A percentile compares a stretch with the other conserved stretches of the same genome.
These are phyloP conservation scores for Trachymyrmex septentrionalis DNA, from an alignment of 1,140 invertebrate genomes.

Conservation along the genomic window DNA sequence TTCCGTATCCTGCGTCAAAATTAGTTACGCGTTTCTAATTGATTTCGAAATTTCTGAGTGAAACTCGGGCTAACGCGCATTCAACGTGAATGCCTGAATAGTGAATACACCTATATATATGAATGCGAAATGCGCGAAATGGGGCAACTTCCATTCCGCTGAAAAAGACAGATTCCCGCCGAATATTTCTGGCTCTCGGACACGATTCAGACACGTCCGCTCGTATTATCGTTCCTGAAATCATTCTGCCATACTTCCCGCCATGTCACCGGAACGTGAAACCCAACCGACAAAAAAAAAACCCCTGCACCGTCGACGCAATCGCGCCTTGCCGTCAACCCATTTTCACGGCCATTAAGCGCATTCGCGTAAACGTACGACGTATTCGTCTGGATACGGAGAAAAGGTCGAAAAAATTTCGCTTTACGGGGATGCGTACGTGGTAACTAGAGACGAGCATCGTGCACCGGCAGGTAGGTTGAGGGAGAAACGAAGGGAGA, in stretches of 20 bases:
- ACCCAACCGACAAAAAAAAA: constrained; percentile 34
- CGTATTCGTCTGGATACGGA: neutral
- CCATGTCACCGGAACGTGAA: constrained; percentile 28
- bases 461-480: constrained; percentile 20
- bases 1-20: neutral
- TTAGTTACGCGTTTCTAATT: constrained; percentile 55
- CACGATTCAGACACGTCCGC: constrained; percentile 43
- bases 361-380: constrained; percentile 54
- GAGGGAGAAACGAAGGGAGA: constrained; percentile 23
- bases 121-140: constrained; percentile 1
- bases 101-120: neutral
- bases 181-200: constrained; percentile 26
- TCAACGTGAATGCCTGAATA: neutral
- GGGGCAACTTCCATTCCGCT: neutral
- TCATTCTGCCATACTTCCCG: constrained; percentile 32
- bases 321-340: constrained; percentile 53
- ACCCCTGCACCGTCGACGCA: constrained; percentile 12
- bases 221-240: constrained; percentile 46
- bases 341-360: constrained; percentile 52
- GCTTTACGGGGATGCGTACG: constrained; percentile 23
- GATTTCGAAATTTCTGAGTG: constrained; percentile 46
- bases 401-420: constrained; percentile 40
- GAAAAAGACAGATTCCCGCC: constrained; percentile 21
- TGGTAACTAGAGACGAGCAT: constrained; percentile 57
- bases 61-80: neutral